Percentiles rank a stretch among this genome's conserved stretches.
Conservation (phyloP, 2,888 invertebrate genomes). For the Slavum lentiscoides region DNA sequence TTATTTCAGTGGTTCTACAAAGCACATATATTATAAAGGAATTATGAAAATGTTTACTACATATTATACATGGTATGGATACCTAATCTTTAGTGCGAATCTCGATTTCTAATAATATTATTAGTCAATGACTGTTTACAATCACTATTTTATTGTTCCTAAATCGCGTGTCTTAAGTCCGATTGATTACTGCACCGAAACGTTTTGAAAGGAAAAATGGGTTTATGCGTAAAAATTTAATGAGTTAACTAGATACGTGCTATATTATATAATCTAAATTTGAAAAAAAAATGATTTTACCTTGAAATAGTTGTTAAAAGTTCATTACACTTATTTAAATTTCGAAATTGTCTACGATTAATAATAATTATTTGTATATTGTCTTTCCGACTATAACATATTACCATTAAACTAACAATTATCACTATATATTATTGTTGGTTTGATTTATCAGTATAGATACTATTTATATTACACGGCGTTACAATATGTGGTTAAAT, state of each 20-base stretch:
- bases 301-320: constrained; percentile 2
- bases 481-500: too few species aligned
- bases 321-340: neutral
- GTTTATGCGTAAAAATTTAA: neutral
- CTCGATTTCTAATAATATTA: constrained; percentile 33
- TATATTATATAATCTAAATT: too few species aligned
- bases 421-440: too few species aligned
- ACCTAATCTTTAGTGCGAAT: constrained; percentile 15
- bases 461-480: too few species aligned
- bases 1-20: neutral
- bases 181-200: neutral
- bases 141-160: neutral
- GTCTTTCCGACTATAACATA: too few species aligned
- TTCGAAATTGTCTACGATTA: neutral
- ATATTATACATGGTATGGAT: neutral
- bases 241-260: neutral
- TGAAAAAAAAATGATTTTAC: neutral
- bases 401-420: too few species aligned
- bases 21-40: neutral
- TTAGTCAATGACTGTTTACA: neutral
- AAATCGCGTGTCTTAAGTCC: too few species aligned
- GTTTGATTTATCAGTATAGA: too few species aligned
- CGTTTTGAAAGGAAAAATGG: neutral
- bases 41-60: neutral
- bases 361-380: neutral